phyloP scores from a whole-genome alignment of 2,797 vertebrate species.

The Amblyraja radiata region DNA sequence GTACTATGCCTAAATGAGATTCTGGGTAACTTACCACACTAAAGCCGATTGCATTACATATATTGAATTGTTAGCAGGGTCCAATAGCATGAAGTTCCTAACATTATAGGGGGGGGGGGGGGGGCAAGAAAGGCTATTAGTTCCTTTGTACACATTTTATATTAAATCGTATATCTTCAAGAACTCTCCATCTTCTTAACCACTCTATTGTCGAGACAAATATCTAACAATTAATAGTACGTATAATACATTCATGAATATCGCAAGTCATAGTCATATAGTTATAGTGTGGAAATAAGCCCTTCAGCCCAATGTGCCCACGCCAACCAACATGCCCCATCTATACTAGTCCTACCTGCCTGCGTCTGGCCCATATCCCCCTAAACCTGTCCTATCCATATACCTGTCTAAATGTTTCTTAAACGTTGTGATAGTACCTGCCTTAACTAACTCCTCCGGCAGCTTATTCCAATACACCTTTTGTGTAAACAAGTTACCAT shows the following conservation, averaged over 20 bases:
- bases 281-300: too few species aligned
- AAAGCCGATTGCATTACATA: background rate
- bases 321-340: too few species aligned
- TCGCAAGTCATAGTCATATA: too few species aligned
- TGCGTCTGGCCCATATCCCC: too few species aligned
- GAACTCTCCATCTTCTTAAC: background rate
- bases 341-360: too few species aligned
- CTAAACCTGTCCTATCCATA: too few species aligned
- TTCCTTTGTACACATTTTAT: background rate
- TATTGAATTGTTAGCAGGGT: background rate
- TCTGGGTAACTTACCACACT: background rate
- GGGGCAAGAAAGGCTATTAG: background rate
- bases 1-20: background rate
- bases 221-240: background rate
- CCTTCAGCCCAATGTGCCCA: too few species aligned
- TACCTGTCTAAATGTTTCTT: too few species aligned
- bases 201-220: background rate
- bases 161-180: background rate
- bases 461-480: too few species aligned
- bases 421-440: too few species aligned
- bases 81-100: background rate
- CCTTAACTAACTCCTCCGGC: too few species aligned
- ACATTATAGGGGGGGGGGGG: background rate
- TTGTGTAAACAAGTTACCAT: too few species aligned
- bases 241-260: background rate